A percentile compares a stretch with the other conserved stretches of the same genome.
Evolutionary conservation across 2,113 vertebrate genomes (phyloP).

Genomic region (Polyodon spathula): DNA sequence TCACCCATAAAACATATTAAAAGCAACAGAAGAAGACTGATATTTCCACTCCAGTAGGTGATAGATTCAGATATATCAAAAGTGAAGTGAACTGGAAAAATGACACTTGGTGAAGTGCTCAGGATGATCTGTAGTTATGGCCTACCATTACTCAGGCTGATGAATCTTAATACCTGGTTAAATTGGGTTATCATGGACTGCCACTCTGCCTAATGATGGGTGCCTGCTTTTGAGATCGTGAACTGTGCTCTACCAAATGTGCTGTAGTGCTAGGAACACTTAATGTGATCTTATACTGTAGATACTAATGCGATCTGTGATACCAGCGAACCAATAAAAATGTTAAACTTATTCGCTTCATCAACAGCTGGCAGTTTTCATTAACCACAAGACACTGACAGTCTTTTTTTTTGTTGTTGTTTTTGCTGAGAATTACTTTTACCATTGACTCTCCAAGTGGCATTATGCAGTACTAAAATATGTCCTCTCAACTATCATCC

Average conservation of each 20-base stretch:
- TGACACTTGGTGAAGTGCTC: constrained; percentile 56
- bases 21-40: constrained; percentile 55
- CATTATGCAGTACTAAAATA: too few species aligned
- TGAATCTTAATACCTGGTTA: constrained; percentile 42
- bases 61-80: constrained; percentile 58
- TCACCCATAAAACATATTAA: constrained; percentile 67
- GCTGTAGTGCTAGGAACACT: neutral
- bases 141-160: constrained; percentile 55
- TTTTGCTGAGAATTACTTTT: too few species aligned
- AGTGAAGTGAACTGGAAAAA: constrained; percentile 64
- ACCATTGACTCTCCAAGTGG: too few species aligned
- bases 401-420: too few species aligned
- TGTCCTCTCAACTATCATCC: too few species aligned
- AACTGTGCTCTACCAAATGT: neutral
- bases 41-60: constrained; percentile 57
- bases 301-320: neutral
- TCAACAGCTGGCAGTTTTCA: too few species aligned
- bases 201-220: constrained; percentile 1
- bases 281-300: neutral
- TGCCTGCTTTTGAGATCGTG: neutral
- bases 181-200: constrained; percentile 41
- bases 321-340: neutral
- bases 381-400: too few species aligned
- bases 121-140: constrained; percentile 48
- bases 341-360: too few species aligned